A percentile compares a stretch with the other conserved stretches of the same genome.
These are phyloP conservation scores for Machimus atricapillus DNA, from an alignment of 2,888 invertebrate species.

Conservation along the genomic window DNA sequence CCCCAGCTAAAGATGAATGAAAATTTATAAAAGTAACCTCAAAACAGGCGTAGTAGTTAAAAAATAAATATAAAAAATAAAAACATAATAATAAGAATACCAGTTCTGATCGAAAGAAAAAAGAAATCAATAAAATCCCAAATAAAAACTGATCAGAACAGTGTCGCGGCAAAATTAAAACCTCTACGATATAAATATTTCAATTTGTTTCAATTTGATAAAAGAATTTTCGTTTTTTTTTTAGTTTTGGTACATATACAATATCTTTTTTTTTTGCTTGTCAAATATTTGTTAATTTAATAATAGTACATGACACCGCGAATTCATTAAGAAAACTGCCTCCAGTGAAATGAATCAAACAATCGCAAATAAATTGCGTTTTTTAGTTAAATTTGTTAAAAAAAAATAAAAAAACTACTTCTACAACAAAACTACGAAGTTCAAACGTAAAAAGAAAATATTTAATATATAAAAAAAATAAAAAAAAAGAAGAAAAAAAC, in stretches of 20 bases:
- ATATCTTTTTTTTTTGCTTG: not conserved
- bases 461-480: not conserved
- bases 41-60: not conserved
- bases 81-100: too few species aligned
- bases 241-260: too few species aligned
- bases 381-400: not conserved
- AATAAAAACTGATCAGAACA: too few species aligned
- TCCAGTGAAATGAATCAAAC: too few species aligned
- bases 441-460: not conserved
- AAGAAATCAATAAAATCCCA: not conserved
- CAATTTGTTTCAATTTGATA: not conserved
- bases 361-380: too few species aligned
- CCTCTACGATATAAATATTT: not conserved
- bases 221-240: too few species aligned
- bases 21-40: not conserved
- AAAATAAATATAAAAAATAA: not conserved
- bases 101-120: not conserved
- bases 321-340: too few species aligned
- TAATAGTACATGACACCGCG: too few species aligned
- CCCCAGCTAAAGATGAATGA: too few species aligned
- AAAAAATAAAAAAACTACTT: not conserved
- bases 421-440: not conserved
- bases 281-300: not conserved
- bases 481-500: not conserved
- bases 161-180: not conserved